Evolutionary conservation across 2,113 vertebrate genomes (phyloP), one percentile per base, ranked within the genome.

Genomic region (Hassar affinis): DNA sequence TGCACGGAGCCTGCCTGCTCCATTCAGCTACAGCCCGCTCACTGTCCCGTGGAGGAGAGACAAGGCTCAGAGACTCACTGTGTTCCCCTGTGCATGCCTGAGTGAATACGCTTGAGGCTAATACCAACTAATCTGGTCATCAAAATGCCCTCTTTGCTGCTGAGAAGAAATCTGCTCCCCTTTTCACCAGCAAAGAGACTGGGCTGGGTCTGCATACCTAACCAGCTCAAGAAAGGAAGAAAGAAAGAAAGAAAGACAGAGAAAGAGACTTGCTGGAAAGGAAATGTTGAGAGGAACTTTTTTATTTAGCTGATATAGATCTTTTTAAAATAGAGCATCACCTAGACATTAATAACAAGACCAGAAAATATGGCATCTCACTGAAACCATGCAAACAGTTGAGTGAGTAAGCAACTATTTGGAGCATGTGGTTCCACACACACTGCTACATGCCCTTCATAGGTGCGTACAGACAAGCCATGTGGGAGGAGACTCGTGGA

Each of bases 101-200:
- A 91, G 83, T 91, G 54, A 95, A 93, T 88, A 88, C 79, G 71
- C 83, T 56, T 85, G 81, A 91, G 85, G 81, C 84, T 91, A 93
- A 93, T 90, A 89, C 86, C 90, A 88, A 88, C 89, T 93, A 92
- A 93, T 89, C 88, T 92, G 92, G 84, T 93, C 88, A 85, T 93
- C 87, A 92, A 80, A 91, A 93, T 90, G 91, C 51, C 86, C 83
- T 85, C 59, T 35, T 78, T 85, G 89, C 79, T 80, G 85, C 89
- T 64, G 66, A 91, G 59, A 88, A 81, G 90, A 90, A 90, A 91
- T 78, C 74, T 86, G 69, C 57, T 90, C 77, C 64, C 62, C 62
- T 85, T 80, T 81, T 54, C 69, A 35, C 64, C 20, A 78, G 75
- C 79, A 47, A 77, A 85, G 85, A 27, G 78, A 86, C 81, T 79